phyloP scores from a whole-genome alignment of 2,888 invertebrate genomes.

The Lymantria monacha region DNA sequence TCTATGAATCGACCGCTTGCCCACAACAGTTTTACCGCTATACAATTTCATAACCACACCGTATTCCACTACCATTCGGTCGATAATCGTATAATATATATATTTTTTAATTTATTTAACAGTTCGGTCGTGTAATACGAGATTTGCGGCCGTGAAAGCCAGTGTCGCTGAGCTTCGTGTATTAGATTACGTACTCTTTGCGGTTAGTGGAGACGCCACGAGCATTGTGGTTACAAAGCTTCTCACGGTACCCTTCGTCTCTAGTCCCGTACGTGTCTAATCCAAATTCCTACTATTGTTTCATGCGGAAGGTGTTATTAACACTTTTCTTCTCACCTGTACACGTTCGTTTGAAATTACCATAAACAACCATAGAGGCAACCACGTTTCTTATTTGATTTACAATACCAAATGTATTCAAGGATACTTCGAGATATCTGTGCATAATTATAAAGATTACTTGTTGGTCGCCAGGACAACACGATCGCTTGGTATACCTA shows the following conservation, averaged over 20 bases:
- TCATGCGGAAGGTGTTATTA: conserved; percentile 41
- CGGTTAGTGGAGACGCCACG: conserved; percentile 73
- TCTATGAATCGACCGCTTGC: conserved; percentile 68
- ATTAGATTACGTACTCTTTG: conserved; percentile 78
- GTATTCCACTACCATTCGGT: conserved; percentile 39
- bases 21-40: conserved; percentile 41
- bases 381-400: conserved; percentile 18
- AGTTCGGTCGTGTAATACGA: conserved; percentile 63
- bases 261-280: conserved; percentile 53
- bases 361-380: conserved; percentile 10
- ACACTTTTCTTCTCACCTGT: conserved; percentile 30
- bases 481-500: too few relatives aligned
- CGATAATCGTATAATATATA: conserved; percentile 38
- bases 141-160: conserved; percentile 75
- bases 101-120: conserved; percentile 26
- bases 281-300: conserved; percentile 48
- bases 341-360: conserved; percentile 16
- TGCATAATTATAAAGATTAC: conserved; percentile 15
- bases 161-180: conserved; percentile 80
- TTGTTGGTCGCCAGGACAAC: too few relatives aligned
- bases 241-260: conserved; percentile 65
- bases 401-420: conserved; percentile 19
- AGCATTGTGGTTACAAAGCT: conserved; percentile 72
- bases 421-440: conserved; percentile 29
- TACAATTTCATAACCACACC: conserved; percentile 33